Conservation (phyloP, 2,888 invertebrate species). For the Melanostoma mellinum region DNA sequence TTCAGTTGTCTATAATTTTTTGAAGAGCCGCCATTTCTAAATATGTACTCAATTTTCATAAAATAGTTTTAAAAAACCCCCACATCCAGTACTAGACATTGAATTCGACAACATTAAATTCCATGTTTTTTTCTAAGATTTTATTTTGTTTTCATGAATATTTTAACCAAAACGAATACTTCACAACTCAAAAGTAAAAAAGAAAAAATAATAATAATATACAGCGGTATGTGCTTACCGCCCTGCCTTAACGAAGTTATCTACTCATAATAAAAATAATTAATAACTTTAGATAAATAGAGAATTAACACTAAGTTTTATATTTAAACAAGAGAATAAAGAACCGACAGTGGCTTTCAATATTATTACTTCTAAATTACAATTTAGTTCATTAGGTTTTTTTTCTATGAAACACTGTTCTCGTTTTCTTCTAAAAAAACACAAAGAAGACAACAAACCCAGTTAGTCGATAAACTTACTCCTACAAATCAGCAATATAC, state of each 20-base stretch:
- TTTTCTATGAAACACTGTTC: not conserved
- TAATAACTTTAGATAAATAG: constrained; percentile 64
- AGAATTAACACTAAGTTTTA: constrained; percentile 51
- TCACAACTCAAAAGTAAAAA: constrained; percentile 71
- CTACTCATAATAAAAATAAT: constrained; percentile 20
- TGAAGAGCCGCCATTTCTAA: too few relatives aligned
- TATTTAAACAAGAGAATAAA: constrained; percentile 25
- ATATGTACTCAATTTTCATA: too few relatives aligned
- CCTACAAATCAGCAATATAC: constrained; percentile 32
- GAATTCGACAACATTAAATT: constrained; percentile 1
- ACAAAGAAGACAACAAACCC: not conserved
- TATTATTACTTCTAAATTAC: constrained; percentile 4
- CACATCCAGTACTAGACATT: too few relatives aligned
- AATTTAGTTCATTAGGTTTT: constrained; percentile 11
- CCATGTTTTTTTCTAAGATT: constrained; percentile 51
- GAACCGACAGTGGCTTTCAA: constrained; percentile 30
- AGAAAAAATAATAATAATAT: constrained; percentile 21
- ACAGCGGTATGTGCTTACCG: constrained; percentile 40
- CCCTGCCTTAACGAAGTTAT: constrained; percentile 32
- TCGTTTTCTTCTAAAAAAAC: not conserved
- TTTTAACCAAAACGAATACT: constrained; percentile 62
- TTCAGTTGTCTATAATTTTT: too few relatives aligned
- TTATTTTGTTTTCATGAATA: constrained; percentile 38
- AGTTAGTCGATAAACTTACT: not conserved
- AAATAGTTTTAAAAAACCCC: too few relatives aligned